Percentiles rank a stretch among this genome's conserved stretches.
Evolutionary conservation across 2,113 vertebrate genomes (phyloP).

Genomic region (Podocnemis expansa): DNA sequence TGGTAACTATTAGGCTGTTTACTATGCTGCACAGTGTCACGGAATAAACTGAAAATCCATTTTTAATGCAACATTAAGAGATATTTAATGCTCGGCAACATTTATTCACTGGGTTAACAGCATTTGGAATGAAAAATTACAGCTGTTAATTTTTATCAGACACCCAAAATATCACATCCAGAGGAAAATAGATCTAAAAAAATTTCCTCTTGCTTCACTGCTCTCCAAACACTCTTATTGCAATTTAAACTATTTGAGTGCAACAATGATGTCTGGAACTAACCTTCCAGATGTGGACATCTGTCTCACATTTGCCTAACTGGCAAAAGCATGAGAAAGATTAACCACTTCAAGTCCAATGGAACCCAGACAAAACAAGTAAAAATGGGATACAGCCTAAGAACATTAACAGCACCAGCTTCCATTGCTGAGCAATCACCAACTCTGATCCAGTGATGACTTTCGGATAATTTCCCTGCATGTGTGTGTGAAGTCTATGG

Average conservation of each 20-base stretch:
- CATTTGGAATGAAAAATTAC: conserved; percentile 31
- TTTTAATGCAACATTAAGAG: conserved; percentile 5
- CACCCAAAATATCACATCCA: conserved; percentile 42
- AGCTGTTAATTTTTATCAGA: conserved; percentile 34
- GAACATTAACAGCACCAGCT: conserved; percentile 10
- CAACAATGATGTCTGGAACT: conserved; percentile 39
- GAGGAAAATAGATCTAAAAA: conserved; percentile 25
- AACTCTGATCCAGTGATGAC: not conserved
- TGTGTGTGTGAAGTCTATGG: not conserved
- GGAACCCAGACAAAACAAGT: conserved; percentile 60
- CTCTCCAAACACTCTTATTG: conserved; percentile 40
- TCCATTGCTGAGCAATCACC: not conserved
- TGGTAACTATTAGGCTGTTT: not conserved
- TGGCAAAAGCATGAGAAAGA: conserved; percentile 70
- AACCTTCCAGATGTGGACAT: conserved; percentile 76
- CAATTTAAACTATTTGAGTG: conserved; percentile 26
- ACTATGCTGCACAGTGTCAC: not conserved
- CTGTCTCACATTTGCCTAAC: conserved; percentile 66
- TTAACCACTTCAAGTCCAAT: conserved; percentile 53
- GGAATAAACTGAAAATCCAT: not conserved
- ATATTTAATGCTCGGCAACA: conserved; percentile 14
- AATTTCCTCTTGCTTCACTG: conserved; percentile 15
- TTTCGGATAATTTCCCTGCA: not conserved
- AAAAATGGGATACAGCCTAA: not conserved
- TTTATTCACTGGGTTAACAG: conserved; percentile 37